A percentile compares a stretch with the other conserved stretches of the same genome.
Conservation (phyloP, 2,797 vertebrate species). For the Cryptoblepharus egeriae region DNA sequence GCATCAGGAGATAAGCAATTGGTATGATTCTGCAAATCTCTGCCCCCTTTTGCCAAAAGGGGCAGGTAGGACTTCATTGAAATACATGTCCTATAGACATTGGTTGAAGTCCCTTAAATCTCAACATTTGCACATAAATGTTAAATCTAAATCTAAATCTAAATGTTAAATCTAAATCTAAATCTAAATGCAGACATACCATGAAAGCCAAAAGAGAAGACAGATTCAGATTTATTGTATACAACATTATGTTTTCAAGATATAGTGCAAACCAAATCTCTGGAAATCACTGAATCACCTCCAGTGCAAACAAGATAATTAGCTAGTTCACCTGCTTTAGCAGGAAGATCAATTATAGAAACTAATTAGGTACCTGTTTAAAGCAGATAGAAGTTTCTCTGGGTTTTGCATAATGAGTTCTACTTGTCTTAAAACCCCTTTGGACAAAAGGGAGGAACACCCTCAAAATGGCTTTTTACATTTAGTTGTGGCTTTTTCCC, state of each 20-base stretch:
- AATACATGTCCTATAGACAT: too few relatives aligned
- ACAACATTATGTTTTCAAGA: constrained; percentile 65
- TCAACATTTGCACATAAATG: too few relatives aligned
- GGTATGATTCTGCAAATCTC: too few relatives aligned
- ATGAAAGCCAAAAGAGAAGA: neutral
- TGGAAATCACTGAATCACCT: constrained; percentile 70
- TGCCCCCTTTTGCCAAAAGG: too few relatives aligned
- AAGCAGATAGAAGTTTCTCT: constrained; percentile 70
- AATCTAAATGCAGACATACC: neutral
- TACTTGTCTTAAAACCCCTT: constrained; percentile 64
- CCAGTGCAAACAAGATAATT: constrained; percentile 76
- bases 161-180: neutral
- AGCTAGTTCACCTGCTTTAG: constrained; percentile 67
- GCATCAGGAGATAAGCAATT: too few relatives aligned
- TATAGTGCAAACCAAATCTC: constrained; percentile 55
- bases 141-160: neutral
- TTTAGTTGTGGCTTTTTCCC: constrained; percentile 72
- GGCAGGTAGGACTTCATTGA: too few relatives aligned
- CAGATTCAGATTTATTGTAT: constrained; percentile 30
- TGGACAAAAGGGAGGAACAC: neutral
- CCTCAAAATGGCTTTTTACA: constrained; percentile 75
- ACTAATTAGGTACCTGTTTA: constrained; percentile 77
- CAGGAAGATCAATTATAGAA: constrained; percentile 74
- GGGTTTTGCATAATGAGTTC: constrained; percentile 69
- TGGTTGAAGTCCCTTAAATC: too few relatives aligned